Conservation (phyloP, 2,888 invertebrate genomes). For the Lasioglossum marginatum region DNA sequence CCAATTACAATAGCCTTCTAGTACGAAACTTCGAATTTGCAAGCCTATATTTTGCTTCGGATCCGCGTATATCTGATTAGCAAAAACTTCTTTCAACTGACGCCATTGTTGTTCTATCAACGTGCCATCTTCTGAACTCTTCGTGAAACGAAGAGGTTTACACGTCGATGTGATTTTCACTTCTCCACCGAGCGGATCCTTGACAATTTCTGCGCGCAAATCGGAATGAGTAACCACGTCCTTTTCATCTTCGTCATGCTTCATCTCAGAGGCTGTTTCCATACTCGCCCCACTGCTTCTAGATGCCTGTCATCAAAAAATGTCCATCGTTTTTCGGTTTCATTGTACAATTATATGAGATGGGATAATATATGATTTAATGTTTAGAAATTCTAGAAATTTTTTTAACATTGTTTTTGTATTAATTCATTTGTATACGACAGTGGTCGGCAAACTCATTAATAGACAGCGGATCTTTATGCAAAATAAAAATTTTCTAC, state of each 20-base stretch:
- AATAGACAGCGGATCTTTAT: no score
- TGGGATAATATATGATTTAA: conserved; percentile 32
- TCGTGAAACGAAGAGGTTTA: background rate
- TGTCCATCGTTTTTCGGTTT: conserved; percentile 51
- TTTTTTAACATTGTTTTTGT: no score
- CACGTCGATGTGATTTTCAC: conserved; percentile 57
- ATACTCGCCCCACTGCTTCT: conserved; percentile 50
- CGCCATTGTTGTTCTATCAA: conserved; percentile 76
- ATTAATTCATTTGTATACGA: no score
- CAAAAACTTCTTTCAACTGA: conserved; percentile 75
- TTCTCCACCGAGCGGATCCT: conserved; percentile 63
- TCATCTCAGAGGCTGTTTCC: conserved; percentile 55
- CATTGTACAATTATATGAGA: conserved; percentile 31
- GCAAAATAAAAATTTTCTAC: no score
- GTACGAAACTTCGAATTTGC: conserved; percentile 67
- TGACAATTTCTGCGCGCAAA: conserved; percentile 68
- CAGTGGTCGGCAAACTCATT: no score
- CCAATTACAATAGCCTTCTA: conserved; percentile 71
- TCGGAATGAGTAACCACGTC: conserved; percentile 65
- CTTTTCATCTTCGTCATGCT: conserved; percentile 50
- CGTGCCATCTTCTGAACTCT: conserved; percentile 33
- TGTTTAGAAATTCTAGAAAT: no score
- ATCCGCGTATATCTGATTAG: conserved; percentile 75
- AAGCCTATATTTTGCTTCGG: conserved; percentile 63
- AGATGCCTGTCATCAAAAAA: conserved; percentile 66